Conservation (phyloP, 2,888 invertebrate species). For the Desoria tigrina region DNA sequence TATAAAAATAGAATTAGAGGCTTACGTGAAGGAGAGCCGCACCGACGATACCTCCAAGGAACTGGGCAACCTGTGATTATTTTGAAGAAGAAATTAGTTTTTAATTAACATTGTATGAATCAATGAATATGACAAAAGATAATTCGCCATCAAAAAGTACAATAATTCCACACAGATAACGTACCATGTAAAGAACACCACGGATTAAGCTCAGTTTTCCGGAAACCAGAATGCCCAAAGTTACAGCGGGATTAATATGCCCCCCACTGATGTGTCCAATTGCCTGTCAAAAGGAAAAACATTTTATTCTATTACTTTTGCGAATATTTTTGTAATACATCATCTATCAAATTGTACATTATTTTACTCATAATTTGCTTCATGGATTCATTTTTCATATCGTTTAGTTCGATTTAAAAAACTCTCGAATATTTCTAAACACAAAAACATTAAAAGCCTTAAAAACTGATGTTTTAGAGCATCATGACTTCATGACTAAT, state of each 20-base stretch:
- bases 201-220: slow-evolving; percentile 50
- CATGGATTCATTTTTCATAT: too few relatives aligned
- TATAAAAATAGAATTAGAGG: neutral
- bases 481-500: too few relatives aligned
- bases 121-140: too few relatives aligned
- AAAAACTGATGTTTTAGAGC: too few relatives aligned
- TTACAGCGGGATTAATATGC: slow-evolving; percentile 38
- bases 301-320: neutral
- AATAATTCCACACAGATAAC: too few relatives aligned
- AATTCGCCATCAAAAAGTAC: too few relatives aligned
- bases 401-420: too few relatives aligned
- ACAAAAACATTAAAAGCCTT: too few relatives aligned
- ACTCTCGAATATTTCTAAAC: too few relatives aligned
- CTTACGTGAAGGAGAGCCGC: slow-evolving; percentile 29
- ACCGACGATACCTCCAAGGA: slow-evolving; percentile 48
- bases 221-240: slow-evolving; percentile 47
- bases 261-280: slow-evolving; percentile 50
- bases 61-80: slow-evolving; percentile 29
- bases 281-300: slow-evolving; percentile 43
- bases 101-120: neutral
- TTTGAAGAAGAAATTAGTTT: neutral
- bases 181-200: slow-evolving; percentile 48
- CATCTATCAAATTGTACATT: too few relatives aligned
- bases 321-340: neutral
- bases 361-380: too few relatives aligned